These are phyloP conservation scores for Barbus barbus DNA, from an alignment of 2,113 vertebrate species.

Conservation along the genomic window DNA sequence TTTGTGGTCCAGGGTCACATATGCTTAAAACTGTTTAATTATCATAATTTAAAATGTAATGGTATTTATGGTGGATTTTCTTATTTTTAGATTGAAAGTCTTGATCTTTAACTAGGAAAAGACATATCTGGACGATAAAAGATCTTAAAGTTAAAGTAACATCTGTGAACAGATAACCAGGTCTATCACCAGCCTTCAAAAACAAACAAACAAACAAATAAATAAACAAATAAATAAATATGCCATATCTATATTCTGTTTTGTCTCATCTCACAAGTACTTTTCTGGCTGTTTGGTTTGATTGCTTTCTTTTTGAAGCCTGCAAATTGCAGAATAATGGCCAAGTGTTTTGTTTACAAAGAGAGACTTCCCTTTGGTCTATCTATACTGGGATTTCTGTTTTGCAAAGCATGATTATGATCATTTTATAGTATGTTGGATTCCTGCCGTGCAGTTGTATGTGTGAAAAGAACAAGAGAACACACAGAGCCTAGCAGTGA, in stretches of 20 bases:
- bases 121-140: too few species aligned
- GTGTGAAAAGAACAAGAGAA: slow-evolving; percentile 33
- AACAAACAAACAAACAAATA: background rate
- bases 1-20: too few species aligned
- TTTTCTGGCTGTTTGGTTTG: background rate
- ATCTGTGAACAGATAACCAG: background rate
- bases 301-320: background rate
- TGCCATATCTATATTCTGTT: background rate
- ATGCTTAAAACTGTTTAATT: too few species aligned
- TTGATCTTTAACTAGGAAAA: too few species aligned
- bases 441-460: background rate
- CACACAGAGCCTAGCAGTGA: slow-evolving; percentile 1
- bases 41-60: too few species aligned
- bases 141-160: too few species aligned
- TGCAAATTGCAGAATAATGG: background rate
- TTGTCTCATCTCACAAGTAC: background rate
- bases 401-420: slow-evolving; percentile 7
- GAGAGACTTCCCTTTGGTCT: background rate
- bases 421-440: slow-evolving; percentile 5
- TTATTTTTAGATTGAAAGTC: too few species aligned
- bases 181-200: background rate
- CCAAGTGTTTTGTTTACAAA: background rate
- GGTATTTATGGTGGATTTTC: too few species aligned
- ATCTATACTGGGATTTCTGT: background rate
- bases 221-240: background rate